These are phyloP conservation scores for Panagrolaimus sp. DNA, from an alignment of 1,140 invertebrate species.

Conservation along the genomic window DNA sequence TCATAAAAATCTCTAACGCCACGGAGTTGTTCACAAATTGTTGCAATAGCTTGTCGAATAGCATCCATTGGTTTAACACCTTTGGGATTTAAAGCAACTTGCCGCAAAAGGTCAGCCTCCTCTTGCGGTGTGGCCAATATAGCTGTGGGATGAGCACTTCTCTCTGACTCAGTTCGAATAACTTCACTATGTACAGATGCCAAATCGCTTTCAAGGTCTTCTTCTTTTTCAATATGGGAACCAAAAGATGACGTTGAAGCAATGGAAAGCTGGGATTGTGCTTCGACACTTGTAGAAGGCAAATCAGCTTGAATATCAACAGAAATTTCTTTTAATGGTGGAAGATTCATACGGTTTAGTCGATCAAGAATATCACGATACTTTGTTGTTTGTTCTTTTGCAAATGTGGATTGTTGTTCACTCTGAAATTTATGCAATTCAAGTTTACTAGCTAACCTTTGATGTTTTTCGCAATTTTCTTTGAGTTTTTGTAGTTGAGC, in stretches of 20 bases:
- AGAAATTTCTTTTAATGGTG: neutral
- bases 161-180: neutral
- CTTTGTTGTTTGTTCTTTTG: neutral
- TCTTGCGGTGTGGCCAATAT: neutral
- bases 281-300: neutral
- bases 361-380: slow-evolving; percentile 3
- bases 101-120: slow-evolving; percentile 10
- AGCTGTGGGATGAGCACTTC: neutral
- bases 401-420: slow-evolving; percentile 3
- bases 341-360: slow-evolving; percentile 6
- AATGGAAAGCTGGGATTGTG: neutral
- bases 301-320: neutral
- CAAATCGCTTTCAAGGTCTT: neutral
- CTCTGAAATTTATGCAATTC: neutral
- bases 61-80: neutral
- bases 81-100: neutral
- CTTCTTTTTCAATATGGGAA: neutral
- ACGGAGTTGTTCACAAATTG: neutral
- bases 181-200: neutral
- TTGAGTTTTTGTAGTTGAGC: slow-evolving; percentile 11
- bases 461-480: neutral
- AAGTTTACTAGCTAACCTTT: neutral
- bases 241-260: slow-evolving; percentile 5
- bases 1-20: slow-evolving; percentile 7
- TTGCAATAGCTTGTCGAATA: slow-evolving; percentile 8